phyloP scores from a whole-genome alignment of 2,797 vertebrate species.

The Pangasius mekongensis region DNA sequence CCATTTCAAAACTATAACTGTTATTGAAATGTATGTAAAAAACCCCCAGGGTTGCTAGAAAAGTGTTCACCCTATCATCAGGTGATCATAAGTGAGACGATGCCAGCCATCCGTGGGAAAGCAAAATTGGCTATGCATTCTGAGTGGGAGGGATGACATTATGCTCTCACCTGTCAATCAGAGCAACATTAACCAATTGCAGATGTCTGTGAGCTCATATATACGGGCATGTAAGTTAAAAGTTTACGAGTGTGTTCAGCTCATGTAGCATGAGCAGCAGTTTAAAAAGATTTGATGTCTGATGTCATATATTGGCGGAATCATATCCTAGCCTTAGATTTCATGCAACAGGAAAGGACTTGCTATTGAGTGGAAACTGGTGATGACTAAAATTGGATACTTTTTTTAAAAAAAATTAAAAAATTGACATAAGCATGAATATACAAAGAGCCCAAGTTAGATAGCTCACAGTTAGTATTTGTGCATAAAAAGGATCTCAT shows the following conservation, averaged over 20 bases:
- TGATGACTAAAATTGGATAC: background rate
- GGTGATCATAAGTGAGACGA: background rate
- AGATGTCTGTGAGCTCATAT: background rate
- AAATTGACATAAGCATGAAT: background rate
- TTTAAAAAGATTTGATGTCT: background rate
- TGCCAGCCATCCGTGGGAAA: background rate
- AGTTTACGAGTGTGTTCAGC: background rate
- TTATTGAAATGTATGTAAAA: background rate
- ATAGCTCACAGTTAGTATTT: background rate
- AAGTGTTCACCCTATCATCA: background rate
- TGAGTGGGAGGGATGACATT: background rate
- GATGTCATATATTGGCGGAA: background rate
- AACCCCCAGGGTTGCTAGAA: background rate
- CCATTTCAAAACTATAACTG: background rate
- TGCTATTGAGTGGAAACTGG: background rate
- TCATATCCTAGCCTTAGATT: background rate
- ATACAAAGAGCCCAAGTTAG: background rate
- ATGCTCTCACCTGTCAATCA: background rate
- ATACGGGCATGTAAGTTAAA: background rate
- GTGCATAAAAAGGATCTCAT: background rate
- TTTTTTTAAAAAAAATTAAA: background rate
- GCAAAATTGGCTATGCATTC: background rate
- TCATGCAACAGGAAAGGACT: background rate
- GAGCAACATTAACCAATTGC: background rate
- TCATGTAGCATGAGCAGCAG: background rate